Evolutionary conservation across 2,113 vertebrate genomes (phyloP).

Genomic region (Aleadryas rufinucha): DNA sequence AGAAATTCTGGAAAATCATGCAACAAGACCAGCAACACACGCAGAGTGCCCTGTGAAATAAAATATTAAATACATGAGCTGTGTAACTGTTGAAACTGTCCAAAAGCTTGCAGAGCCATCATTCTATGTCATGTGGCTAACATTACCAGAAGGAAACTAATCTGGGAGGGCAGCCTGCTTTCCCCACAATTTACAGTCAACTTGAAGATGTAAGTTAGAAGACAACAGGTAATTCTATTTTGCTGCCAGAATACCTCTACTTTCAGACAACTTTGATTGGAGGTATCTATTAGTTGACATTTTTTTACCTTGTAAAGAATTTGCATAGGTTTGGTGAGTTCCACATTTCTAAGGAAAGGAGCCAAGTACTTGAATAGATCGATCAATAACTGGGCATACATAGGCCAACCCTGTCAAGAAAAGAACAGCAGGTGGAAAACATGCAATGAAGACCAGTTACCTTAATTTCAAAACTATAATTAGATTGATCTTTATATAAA

Average conservation of each 20-base stretch:
- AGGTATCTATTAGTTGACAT: neutral
- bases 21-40: slow-evolving; percentile 94
- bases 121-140: neutral
- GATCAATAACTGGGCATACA: slow-evolving; percentile 97
- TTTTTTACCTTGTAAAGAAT: slow-evolving; percentile 96
- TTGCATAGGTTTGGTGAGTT: slow-evolving; percentile 99
- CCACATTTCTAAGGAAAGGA: slow-evolving; percentile 97
- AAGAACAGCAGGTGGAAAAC: neutral
- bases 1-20: slow-evolving; percentile 99
- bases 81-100: neutral
- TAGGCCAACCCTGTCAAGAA: slow-evolving; percentile 91
- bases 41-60: slow-evolving; percentile 86
- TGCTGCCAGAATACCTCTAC: neutral
- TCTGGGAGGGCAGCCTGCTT: neutral
- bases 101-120: neutral
- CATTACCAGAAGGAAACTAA: neutral
- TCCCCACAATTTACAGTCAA: neutral
- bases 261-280: neutral
- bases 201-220: neutral
- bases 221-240: neutral
- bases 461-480: neutral
- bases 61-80: neutral
- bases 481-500: neutral
- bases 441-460: neutral
- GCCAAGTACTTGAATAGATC: slow-evolving; percentile 98